Conservation (phyloP, 2,113 vertebrate species). For the Zosterops hypoxanthus region DNA sequence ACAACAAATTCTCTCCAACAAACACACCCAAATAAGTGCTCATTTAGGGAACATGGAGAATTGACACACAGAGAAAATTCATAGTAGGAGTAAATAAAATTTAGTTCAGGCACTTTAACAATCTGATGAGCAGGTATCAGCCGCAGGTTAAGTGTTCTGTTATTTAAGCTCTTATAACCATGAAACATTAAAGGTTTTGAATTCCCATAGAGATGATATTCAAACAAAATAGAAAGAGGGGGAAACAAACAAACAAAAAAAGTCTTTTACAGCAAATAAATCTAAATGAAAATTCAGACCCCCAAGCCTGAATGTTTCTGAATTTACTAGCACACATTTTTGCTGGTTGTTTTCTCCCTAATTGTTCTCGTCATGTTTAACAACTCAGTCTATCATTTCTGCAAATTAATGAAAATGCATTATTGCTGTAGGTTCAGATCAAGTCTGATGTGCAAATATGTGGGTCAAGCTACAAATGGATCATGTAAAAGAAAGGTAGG, state of each 20-base stretch:
- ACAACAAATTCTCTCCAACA: constrained; percentile 9
- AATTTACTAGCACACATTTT: not conserved
- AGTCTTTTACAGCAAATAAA: not conserved
- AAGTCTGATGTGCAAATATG: not conserved
- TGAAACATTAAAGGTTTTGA: not conserved
- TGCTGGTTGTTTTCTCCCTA: not conserved
- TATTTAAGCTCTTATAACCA: not conserved
- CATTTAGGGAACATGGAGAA: not conserved
- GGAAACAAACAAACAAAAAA: not conserved
- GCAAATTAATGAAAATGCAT: constrained; percentile 1
- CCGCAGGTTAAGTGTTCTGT: not conserved
- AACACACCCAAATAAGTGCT: not conserved
- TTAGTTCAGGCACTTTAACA: not conserved
- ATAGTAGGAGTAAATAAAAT: not conserved
- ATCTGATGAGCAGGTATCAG: not conserved
- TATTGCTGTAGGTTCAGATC: not conserved
- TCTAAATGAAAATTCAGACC: not conserved
- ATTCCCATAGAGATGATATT: not conserved
- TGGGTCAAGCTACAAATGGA: not conserved
- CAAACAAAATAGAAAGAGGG: not conserved
- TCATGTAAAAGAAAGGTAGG: not conserved
- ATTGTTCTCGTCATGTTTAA: not conserved
- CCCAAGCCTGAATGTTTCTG: not conserved
- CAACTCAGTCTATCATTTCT: not conserved
- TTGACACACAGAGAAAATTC: not conserved